A percentile compares a stretch with the other conserved stretches of the same genome.
Evolutionary conservation across 1,140 invertebrate genomes (phyloP).

Genomic region (Drosophila saltans): DNA sequence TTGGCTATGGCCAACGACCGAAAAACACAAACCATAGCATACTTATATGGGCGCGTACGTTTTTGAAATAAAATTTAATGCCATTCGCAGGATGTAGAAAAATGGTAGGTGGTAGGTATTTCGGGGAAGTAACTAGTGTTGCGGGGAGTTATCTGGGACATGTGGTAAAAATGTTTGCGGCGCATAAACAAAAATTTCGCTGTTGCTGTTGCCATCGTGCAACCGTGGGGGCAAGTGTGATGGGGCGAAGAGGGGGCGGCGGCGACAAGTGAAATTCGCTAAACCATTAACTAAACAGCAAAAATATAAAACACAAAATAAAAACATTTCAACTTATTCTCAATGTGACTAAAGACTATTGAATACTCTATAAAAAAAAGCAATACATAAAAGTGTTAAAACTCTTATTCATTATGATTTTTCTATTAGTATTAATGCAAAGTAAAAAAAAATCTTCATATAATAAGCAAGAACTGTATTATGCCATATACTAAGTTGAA

Average conservation of each 20-base stretch:
- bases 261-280: slow-evolving; percentile 57
- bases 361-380: slow-evolving; percentile 26
- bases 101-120: not conserved
- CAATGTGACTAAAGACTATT: slow-evolving; percentile 28
- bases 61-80: slow-evolving; percentile 77
- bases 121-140: not conserved
- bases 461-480: no score
- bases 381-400: no score
- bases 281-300: slow-evolving; percentile 79
- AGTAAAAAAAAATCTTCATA: no score
- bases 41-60: slow-evolving; percentile 56
- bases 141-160: slow-evolving; percentile 12
- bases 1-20: slow-evolving; percentile 8
- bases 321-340: slow-evolving; percentile 35
- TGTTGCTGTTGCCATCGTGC: slow-evolving; percentile 48
- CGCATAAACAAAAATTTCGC: slow-evolving; percentile 76
- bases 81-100: slow-evolving; percentile 53
- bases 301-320: slow-evolving; percentile 64
- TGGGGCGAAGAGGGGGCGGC: not conserved
- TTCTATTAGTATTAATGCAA: no score
- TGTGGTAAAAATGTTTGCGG: slow-evolving; percentile 74
- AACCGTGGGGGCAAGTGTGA: not conserved
- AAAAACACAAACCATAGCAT: slow-evolving; percentile 43
- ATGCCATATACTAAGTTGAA: no score
- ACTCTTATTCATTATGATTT: no score